Conservation (phyloP, 2,888 invertebrate genomes). For the Stenichneumon culpator region DNA sequence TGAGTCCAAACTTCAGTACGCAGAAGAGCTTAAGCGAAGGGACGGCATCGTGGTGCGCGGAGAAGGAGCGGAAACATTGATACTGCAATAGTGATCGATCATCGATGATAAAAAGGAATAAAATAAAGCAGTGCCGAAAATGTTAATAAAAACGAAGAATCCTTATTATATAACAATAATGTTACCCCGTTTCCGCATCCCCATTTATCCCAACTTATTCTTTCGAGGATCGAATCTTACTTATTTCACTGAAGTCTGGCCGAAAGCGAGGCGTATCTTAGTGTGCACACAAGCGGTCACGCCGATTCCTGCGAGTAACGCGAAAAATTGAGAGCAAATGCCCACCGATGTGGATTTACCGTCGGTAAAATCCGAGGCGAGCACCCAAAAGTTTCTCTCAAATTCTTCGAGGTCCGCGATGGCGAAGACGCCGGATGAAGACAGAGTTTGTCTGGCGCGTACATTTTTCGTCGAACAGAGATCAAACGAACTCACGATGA, state of each 20-base stretch:
- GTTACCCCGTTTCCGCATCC: no score
- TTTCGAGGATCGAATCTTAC: neutral
- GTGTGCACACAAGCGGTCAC: conserved; percentile 35
- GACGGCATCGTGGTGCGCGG: conserved; percentile 88
- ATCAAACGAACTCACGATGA: conserved; percentile 74
- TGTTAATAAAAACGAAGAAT: no score
- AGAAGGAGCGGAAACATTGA: conserved; percentile 88
- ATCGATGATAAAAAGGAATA: no score
- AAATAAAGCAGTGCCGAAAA: no score
- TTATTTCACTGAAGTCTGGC: conserved; percentile 33
- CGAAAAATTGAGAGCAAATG: conserved; percentile 3
- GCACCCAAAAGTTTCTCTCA: conserved; percentile 60
- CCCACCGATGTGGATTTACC: neutral
- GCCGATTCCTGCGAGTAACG: conserved; percentile 52
- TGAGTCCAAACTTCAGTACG: conserved; percentile 87
- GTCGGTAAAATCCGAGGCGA: conserved; percentile 50
- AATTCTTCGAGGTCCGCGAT: conserved; percentile 71
- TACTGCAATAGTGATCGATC: conserved; percentile 82
- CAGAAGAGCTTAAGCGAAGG: conserved; percentile 86
- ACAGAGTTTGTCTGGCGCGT: conserved; percentile 71
- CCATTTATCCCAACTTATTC: no score
- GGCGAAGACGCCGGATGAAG: conserved; percentile 45
- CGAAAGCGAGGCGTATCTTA: conserved; percentile 17
- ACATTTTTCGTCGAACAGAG: conserved; percentile 60
- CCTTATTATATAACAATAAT: no score